These are phyloP conservation scores for Oscheius sp. DNA, from an alignment of 2,888 invertebrate species.

Conservation along the genomic window DNA sequence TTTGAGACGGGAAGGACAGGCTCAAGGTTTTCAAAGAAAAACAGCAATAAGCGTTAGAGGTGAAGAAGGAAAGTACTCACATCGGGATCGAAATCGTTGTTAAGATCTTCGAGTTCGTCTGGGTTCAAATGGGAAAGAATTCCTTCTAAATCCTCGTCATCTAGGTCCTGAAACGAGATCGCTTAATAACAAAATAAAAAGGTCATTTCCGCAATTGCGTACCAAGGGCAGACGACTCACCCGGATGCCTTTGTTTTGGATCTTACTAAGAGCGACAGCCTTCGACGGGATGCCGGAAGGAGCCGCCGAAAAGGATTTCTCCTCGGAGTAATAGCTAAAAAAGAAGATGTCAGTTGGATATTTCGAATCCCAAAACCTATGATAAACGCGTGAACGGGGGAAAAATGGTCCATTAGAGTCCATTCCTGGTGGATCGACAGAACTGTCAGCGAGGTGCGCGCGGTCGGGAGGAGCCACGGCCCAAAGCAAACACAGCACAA, in stretches of 20 bases:
- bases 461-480: constrained; percentile 16
- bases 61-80: constrained; percentile 75
- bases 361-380: constrained; percentile 7
- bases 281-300: constrained; percentile 36
- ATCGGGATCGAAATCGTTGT: constrained; percentile 99
- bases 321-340: constrained; percentile 67
- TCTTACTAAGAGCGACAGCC: constrained; percentile 34
- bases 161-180: constrained; percentile 59
- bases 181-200: background rate
- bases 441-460: constrained; percentile 6
- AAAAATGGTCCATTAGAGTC: constrained; percentile 41
- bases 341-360: background rate
- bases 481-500: constrained; percentile 32
- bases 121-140: constrained; percentile 88
- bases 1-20: constrained; percentile 1
- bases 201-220: too few species aligned
- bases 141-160: constrained; percentile 84
- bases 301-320: constrained; percentile 63
- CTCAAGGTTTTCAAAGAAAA: constrained; percentile 15
- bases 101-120: constrained; percentile 94
- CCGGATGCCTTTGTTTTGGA: constrained; percentile 59
- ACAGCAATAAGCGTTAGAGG: constrained; percentile 10
- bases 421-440: constrained; percentile 3
- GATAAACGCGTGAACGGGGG: constrained; percentile 42
- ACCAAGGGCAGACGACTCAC: constrained; percentile 25